Base-by-base conservation (phyloP, 2,113 vertebrate genomes). In the Laterallus jamaicensis region DNA sequence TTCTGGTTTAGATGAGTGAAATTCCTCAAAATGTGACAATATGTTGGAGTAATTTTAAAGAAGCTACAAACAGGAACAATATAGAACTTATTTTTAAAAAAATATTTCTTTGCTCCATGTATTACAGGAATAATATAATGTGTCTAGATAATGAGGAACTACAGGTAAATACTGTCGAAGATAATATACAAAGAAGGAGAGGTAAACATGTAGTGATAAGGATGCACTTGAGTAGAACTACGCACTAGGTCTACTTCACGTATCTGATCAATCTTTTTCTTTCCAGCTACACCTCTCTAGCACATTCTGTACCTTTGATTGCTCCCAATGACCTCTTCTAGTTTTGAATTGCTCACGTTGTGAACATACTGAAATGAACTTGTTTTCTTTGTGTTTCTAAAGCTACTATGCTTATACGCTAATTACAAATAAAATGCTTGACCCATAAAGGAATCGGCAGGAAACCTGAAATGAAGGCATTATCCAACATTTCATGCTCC, bases 391-490 rank as follows among this genome's bases (percentile, higher is more conserved):
- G 35, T 96, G 96, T 97, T 98, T 98, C 95, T 95, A 96, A 96
- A 98, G 93, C 83, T 94, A 93, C 87, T 97, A 90, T 83, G 85
- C 93, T 92, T 95, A 96, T 96, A 96, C 88, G 90, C 94, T 98
- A 98, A 98, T 97, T 97, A 97, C 96, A 98, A 96, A 97, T 97
- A 98, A 98, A 98, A 97, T 88, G 96, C 88, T 97, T 98, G 98
- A 98, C 98, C 97, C 97, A 98, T 98, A 97, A 98, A 98, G 86
- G 96, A 96, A 97, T 93, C 86, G 24, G 94, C 96, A 98, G 97
- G 98, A 98, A 98, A 98, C 80, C 95, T 93, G 95, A 98, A 98
- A 98, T 97, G 97, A 98, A 98, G 97, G 98, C 97, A 97, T 98
- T 98, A 98, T 88, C 97, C 95, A 98, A 96, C 95, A 97, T 97